These are phyloP conservation scores for Tetropium fuscum DNA, from an alignment of 2,888 invertebrate genomes.

Conservation along the genomic window DNA sequence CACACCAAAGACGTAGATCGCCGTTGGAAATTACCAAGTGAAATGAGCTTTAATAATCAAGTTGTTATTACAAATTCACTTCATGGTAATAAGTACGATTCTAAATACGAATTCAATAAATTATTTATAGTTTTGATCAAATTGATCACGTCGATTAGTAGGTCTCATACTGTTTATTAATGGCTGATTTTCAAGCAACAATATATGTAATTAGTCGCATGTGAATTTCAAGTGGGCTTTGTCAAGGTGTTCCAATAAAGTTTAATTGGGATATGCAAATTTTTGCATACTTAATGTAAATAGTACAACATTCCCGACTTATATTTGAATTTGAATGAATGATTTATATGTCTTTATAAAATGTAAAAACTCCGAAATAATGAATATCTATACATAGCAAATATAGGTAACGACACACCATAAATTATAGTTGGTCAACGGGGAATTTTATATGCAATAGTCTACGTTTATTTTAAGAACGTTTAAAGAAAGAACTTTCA, in stretches of 20 bases:
- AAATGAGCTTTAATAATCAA: conserved; percentile 1
- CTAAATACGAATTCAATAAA: conserved; percentile 5
- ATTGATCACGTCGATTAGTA: background rate
- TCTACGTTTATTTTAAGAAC: no score
- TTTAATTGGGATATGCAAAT: conserved; percentile 1
- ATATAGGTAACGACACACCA: no score
- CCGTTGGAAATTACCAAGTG: conserved; percentile 3
- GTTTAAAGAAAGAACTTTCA: no score
- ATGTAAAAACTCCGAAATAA: no score
- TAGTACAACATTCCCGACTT: no score
- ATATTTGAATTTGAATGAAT: no score
- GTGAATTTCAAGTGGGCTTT: background rate
- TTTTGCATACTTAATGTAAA: no score
- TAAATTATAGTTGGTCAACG: no score
- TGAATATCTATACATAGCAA: no score
- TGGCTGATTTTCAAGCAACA: conserved; percentile 1
- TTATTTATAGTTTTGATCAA: background rate
- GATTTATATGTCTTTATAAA: no score
- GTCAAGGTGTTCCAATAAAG: background rate
- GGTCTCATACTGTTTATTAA: background rate
- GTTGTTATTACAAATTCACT: conserved; percentile 2
- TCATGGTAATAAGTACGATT: conserved; percentile 5
- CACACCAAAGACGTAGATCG: background rate
- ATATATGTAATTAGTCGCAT: no score
- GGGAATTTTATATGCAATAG: no score